Percentiles rank a stretch among this genome's conserved stretches.
These are phyloP conservation scores for Ametastegia equiseti DNA, from an alignment of 2,888 invertebrate species.

Conservation along the genomic window DNA sequence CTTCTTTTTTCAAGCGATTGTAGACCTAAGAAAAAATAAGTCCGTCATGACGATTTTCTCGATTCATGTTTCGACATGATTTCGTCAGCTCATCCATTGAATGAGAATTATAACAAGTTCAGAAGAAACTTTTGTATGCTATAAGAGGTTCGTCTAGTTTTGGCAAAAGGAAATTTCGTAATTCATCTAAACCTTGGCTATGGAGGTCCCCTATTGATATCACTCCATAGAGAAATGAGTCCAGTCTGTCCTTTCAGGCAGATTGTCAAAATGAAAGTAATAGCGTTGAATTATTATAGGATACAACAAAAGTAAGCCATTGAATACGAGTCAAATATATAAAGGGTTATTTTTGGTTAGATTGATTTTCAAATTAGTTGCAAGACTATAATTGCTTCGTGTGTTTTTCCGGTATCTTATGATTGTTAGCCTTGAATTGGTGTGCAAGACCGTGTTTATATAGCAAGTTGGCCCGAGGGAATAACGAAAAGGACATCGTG, in stretches of 20 bases:
- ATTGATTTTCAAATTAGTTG: neutral
- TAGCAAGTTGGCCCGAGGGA: neutral
- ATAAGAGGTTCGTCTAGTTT: neutral
- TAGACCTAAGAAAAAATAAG: slow-evolving; percentile 75
- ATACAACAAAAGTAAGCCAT: neutral
- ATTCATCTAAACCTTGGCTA: neutral
- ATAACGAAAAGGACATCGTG: neutral
- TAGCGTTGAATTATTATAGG: neutral
- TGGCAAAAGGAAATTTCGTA: neutral
- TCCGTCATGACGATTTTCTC: neutral
- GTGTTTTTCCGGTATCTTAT: neutral
- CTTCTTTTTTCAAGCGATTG: slow-evolving; percentile 76
- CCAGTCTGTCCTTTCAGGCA: neutral
- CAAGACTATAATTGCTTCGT: neutral
- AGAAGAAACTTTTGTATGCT: neutral
- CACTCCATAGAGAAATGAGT: neutral
- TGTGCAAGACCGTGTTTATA: neutral
- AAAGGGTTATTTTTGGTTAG: neutral
- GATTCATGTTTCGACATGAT: neutral
- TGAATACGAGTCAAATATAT: neutral
- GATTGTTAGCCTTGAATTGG: neutral
- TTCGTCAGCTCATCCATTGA: neutral
- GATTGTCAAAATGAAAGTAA: neutral
- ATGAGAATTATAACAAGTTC: neutral
- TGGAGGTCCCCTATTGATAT: neutral